phyloP scores from a whole-genome alignment of 2,797 vertebrate species.

The Alauda arvensis region DNA sequence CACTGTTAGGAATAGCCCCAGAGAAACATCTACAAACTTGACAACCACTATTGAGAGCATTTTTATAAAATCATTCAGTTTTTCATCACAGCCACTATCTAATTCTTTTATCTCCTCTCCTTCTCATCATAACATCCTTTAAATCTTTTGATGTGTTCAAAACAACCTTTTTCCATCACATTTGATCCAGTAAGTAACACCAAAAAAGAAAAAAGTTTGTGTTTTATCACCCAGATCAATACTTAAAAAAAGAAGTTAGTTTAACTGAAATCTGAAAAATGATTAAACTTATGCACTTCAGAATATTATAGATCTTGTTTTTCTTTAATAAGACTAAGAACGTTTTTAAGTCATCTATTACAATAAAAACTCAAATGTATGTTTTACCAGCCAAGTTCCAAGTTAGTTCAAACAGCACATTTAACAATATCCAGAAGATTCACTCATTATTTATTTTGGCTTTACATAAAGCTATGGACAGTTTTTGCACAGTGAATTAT shows the following conservation, averaged over 20 bases:
- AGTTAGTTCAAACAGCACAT: not conserved
- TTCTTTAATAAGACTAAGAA: not conserved
- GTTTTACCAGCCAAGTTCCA: not conserved
- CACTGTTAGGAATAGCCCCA: not conserved
- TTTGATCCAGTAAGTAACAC: not conserved
- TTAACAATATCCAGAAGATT: not conserved
- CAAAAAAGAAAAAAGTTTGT: not conserved
- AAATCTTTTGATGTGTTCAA: not conserved
- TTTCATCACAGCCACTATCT: not conserved
- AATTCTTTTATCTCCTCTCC: not conserved
- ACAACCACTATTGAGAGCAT: not conserved
- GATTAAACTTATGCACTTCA: not conserved
- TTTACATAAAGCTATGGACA: not conserved
- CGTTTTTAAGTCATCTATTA: not conserved
- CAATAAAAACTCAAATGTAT: not conserved
- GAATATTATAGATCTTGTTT: not conserved
- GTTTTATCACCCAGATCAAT: not conserved
- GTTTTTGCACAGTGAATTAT: constrained; percentile 16
- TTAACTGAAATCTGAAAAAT: not conserved
- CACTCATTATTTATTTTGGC: not conserved
- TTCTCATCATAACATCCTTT: not conserved
- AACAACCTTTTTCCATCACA: not conserved
- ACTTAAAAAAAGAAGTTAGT: not conserved
- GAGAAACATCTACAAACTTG: not conserved
- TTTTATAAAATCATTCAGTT: not conserved